Evolutionary conservation across 2,113 vertebrate genomes (phyloP), one percentile per base, ranked within the genome.

Genomic region (Mobula birostris): DNA sequence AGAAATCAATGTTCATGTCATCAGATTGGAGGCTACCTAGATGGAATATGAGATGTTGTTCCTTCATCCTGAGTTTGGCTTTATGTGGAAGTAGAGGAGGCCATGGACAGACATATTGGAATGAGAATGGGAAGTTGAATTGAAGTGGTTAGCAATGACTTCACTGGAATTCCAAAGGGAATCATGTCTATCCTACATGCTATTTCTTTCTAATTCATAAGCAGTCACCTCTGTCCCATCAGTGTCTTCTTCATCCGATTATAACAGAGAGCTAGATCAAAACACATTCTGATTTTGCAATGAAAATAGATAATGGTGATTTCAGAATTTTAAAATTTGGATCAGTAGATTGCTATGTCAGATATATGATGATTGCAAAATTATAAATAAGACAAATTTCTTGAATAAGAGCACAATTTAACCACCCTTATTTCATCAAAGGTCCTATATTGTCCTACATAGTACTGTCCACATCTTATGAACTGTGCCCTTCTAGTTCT

Each of bases 401-500:
- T 92, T 92, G 63, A 27, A 63, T 14, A 32, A 48, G 29, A 14
- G 90, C 21, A 93, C 17, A 40, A 12, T 40, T 88, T 2, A 58
- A 68, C 17, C 40, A 68, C 68, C 27, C 27, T n/a, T 14, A 9
- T 66, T 63, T 7, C n/a, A 17, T 88, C 58, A 1, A 63, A 63
- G 11, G 29, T 88, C 58, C 58, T 15, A 63, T 88, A 2, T 1
- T 88, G 12, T 48, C 7, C 48, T 27, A 0, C 29, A n/a, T 1
- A 12, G 58, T 17, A 1, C 2, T 61, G 48, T 48, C 48, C 3
- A 40, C 82, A 85, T 3, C 56, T 85, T 7, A 48, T 15, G 11
- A 61, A 12, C 56, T 87, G 11, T 87, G 83, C 27, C 29, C 21
- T 27, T 58, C 56, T 36, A 83, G 17, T 95, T 95, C 95, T 94